Percentiles rank a stretch among this genome's conserved stretches.
These are phyloP conservation scores for Catagonus wagneri DNA, from an alignment of 2,113 vertebrate genomes.

Conservation along the genomic window DNA sequence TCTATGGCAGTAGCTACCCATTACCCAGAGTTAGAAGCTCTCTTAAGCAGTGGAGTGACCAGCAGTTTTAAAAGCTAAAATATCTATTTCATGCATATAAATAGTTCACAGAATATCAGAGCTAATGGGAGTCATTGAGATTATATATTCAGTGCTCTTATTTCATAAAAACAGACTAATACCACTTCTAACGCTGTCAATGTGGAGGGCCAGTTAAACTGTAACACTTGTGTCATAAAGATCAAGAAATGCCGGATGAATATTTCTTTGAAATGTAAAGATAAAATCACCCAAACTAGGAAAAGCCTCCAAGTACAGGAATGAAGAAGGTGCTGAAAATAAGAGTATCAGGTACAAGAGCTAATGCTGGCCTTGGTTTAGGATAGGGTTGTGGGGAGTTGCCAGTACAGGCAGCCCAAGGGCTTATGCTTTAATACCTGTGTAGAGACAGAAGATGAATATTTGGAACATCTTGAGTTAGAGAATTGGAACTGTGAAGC, in stretches of 20 bases:
- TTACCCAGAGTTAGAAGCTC: background rate
- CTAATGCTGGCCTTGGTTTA: background rate
- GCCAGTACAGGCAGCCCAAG: background rate
- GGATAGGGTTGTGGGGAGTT: background rate
- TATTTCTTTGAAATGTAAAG: background rate
- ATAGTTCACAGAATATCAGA: background rate
- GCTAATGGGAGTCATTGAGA: background rate
- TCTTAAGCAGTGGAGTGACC: background rate
- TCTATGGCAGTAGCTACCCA: background rate
- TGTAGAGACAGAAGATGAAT: background rate
- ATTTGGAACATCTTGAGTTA: conserved; percentile 4
- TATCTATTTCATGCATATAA: background rate
- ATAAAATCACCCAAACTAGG: background rate
- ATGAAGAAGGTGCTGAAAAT: background rate
- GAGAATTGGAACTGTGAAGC: background rate
- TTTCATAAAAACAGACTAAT: background rate
- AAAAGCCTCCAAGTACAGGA: background rate
- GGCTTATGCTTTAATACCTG: background rate
- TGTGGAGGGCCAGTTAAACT: background rate
- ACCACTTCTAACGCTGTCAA: background rate
- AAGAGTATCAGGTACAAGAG: background rate
- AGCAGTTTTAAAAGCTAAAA: background rate
- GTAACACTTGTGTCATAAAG: background rate
- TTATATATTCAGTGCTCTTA: background rate
- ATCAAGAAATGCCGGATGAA: background rate